Evolutionary conservation across 2,888 invertebrate genomes (phyloP), one percentile per base, ranked within the genome.

Genomic region (Eristalis arbustorum): DNA sequence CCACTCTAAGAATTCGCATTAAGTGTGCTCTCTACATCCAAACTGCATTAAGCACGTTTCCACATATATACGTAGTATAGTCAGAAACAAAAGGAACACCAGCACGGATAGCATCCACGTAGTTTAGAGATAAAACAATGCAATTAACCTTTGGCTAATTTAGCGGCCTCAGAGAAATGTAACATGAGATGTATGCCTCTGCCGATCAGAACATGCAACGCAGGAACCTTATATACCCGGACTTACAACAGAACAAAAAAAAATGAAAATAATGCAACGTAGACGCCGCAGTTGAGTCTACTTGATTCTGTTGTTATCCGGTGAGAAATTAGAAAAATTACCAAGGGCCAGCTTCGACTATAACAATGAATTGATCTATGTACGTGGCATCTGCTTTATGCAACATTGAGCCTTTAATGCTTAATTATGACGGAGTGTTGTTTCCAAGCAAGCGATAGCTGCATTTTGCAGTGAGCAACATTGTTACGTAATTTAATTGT

Each of bases 61-160:
- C n/a, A n/a, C n/a, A 66, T 72, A 18, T 18, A 18, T 34, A 59
- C 42, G 83, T 49, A 79, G 83, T 49, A 79, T 72, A 67, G 72
- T 59, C n/a, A 63, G 75, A 87, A 83, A 87, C 79, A 83, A 82
- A 79, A 87, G 72, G 73, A 75, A 87, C 82, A 79, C 79, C 75
- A 79, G 82, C 87, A 83, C 72, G 78, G 87, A 83, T 87, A 83
- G 78, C 67, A 57, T 71, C 66, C 75, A 78, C 69, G 72, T 68
- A 66, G 56, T 77, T 68, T 14, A 22, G 63, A 79, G 87, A 78
- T 75, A 83, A 78, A 82, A 87, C 87, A 87, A 78, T 73, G 83
- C 87, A 87, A 87, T 87, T 87, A 83, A 87, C 87, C 87, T 87
- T 79, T 83, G 75, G 68, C 83, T 87, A 87, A 82, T 87, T 87